Conservation (phyloP, 2,113 vertebrate genomes). For the Nicator chloris region DNA sequence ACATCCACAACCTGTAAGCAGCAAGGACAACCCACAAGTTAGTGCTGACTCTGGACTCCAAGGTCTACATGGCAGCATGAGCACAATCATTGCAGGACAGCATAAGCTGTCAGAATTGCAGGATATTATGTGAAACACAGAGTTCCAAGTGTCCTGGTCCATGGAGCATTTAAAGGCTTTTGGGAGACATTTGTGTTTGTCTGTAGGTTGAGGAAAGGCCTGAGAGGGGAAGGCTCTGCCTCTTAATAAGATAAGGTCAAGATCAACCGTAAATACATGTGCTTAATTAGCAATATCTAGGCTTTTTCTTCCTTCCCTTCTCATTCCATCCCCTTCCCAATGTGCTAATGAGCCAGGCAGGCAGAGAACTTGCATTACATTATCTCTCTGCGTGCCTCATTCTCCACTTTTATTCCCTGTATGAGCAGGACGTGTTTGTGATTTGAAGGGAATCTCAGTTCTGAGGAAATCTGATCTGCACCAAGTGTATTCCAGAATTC, state of each 20-base stretch:
- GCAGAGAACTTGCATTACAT: neutral
- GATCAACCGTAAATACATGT: neutral
- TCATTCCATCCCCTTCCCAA: neutral
- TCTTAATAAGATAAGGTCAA: constrained; percentile 16
- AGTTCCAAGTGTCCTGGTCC: neutral
- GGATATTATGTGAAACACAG: neutral
- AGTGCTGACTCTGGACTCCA: neutral
- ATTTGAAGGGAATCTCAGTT: neutral
- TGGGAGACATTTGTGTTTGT: neutral
- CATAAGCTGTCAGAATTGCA: neutral
- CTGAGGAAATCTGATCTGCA: neutral
- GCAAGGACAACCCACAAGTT: neutral
- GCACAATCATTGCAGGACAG: accelerated
- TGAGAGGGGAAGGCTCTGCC: neutral
- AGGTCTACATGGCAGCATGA: neutral
- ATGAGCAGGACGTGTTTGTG: neutral
- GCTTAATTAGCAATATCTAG: neutral
- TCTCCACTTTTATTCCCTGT: neutral
- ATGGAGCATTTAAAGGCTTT: neutral
- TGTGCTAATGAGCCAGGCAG: neutral
- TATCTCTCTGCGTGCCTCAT: accelerated
- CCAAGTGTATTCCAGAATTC: neutral
- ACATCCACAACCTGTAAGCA: accelerated
- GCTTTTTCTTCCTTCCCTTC: neutral
- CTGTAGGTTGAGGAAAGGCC: neutral